phyloP scores from a whole-genome alignment of 2,797 vertebrate species.

The Okamejei kenojei region DNA sequence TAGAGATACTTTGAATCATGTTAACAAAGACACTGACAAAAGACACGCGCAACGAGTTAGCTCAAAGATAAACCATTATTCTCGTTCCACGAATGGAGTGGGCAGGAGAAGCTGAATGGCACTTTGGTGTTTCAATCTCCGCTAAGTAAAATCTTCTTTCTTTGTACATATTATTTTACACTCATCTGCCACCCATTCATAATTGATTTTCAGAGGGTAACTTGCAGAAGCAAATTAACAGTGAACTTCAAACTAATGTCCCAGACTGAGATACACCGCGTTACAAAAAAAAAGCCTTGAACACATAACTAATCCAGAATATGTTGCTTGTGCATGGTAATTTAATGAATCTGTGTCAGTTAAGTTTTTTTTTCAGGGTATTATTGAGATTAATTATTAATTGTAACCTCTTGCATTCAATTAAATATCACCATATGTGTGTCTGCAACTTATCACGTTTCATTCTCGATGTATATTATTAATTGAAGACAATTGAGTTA shows the following conservation, averaged over 20 bases:
- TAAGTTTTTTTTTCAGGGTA: not conserved
- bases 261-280: not conserved
- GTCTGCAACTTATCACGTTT: not conserved
- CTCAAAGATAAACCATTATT: too few species aligned
- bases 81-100: too few species aligned
- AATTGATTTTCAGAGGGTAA: not conserved
- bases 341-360: not conserved
- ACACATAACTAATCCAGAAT: not conserved
- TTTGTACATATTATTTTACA: not conserved
- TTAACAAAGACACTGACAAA: too few species aligned
- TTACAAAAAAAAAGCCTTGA: not conserved
- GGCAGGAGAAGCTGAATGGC: too few species aligned
- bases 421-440: not conserved
- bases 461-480: not conserved
- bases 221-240: not conserved
- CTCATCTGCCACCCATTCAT: not conserved
- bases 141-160: not conserved
- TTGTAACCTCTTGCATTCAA: constrained; percentile 10
- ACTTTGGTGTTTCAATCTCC: too few species aligned
- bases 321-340: not conserved
- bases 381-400: constrained; percentile 28
- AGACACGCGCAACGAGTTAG: too few species aligned
- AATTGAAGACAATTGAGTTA: not conserved
- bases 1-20: too few species aligned
- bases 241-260: not conserved